Percentiles rank a stretch among this genome's conserved stretches.
Conservation (phyloP, 64 coral and sea anemone species). For the Cladopsammia gracilis region DNA sequence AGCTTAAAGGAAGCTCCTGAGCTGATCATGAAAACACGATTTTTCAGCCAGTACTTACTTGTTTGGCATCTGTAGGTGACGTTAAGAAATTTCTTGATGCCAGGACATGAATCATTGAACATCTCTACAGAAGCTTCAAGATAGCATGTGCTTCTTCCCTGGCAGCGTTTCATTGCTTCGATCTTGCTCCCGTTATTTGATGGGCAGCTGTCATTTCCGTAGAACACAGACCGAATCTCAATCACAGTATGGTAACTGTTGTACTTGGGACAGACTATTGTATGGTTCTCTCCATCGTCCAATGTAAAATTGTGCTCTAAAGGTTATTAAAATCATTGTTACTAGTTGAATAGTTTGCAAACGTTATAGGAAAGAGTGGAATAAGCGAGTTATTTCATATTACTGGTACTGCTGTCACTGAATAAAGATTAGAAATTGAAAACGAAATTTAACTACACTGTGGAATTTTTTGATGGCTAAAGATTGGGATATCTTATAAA, state of each 20-base stretch:
- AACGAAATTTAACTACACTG: too few species aligned
- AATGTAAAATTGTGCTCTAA: conserved; percentile 26
- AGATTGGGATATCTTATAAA: too few species aligned
- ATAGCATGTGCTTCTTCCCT: conserved; percentile 50
- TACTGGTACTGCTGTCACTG: too few species aligned
- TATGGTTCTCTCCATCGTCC: not conserved
- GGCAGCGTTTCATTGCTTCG: conserved; percentile 33
- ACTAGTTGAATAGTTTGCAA: not conserved
- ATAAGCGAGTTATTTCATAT: too few species aligned
- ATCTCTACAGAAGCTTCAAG: conserved; percentile 1
- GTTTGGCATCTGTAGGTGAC: conserved; percentile 63
- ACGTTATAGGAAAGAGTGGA: too few species aligned
- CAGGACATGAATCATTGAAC: conserved; percentile 53
- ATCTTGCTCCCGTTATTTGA: conserved; percentile 24
- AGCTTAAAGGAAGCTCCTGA: too few species aligned
- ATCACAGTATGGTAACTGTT: conserved; percentile 16
- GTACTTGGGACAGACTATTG: conserved; percentile 49
- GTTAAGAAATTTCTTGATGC: conserved; percentile 41
- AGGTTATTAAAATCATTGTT: not conserved
- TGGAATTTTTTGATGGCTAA: too few species aligned
- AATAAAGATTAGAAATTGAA: too few species aligned
- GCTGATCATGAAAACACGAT: too few species aligned
- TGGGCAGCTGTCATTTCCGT: conserved; percentile 39
- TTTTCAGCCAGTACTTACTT: conserved; percentile 10
- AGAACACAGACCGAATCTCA: conserved; percentile 58